Evolutionary conservation across 1,140 invertebrate genomes (phyloP).

Genomic region (Bathynomus jamesi): DNA sequence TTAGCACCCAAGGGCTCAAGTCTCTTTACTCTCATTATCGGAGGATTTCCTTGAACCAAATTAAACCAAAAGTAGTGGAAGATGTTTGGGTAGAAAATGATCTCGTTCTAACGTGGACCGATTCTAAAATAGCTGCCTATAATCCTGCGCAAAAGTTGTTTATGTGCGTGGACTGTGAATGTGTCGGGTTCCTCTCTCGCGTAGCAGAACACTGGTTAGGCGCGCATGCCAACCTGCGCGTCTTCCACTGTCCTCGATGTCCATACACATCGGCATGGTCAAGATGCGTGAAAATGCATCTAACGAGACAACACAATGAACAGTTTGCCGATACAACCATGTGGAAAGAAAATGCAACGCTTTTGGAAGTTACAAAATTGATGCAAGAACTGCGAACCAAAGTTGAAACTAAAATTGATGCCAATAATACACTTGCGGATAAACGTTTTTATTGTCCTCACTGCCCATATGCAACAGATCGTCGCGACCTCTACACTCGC

Average conservation of each 20-base stretch:
- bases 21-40: slow-evolving; percentile 30
- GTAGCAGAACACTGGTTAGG: slow-evolving; percentile 77
- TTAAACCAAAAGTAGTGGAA: slow-evolving; percentile 45
- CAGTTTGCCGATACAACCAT: slow-evolving; percentile 44
- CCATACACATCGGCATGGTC: slow-evolving; percentile 66
- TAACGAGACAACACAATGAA: slow-evolving; percentile 55
- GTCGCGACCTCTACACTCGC: slow-evolving; percentile 84
- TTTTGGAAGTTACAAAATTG: slow-evolving; percentile 63
- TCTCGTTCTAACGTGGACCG: slow-evolving; percentile 58
- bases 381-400: slow-evolving; percentile 55
- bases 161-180: slow-evolving; percentile 66
- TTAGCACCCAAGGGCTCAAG: slow-evolving; percentile 30
- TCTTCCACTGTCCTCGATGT: slow-evolving; percentile 63
- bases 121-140: slow-evolving; percentile 61
- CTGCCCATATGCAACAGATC: slow-evolving; percentile 82
- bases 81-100: slow-evolving; percentile 62
- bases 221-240: slow-evolving; percentile 63
- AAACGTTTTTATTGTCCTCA: slow-evolving; percentile 76
- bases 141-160: slow-evolving; percentile 63
- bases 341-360: slow-evolving; percentile 61
- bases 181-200: slow-evolving; percentile 65
- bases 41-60: slow-evolving; percentile 20
- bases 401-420: slow-evolving; percentile 36
- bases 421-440: slow-evolving; percentile 40
- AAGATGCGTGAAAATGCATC: slow-evolving; percentile 61